These are phyloP conservation scores for Carduelis carduelis DNA, from an alignment of 2,797 vertebrate genomes.

Conservation along the genomic window DNA sequence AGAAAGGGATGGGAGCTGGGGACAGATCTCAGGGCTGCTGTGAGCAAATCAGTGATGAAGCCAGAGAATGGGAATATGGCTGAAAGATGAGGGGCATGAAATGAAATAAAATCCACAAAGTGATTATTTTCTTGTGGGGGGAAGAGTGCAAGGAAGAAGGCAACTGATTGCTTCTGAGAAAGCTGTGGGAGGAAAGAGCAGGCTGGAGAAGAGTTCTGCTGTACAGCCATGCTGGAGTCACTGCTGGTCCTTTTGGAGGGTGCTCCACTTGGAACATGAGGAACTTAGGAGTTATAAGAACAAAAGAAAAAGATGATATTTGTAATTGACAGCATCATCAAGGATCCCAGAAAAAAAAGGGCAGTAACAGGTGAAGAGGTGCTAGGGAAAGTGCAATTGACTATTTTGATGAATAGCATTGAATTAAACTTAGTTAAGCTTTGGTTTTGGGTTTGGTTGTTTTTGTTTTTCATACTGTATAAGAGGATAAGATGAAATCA, in stretches of 20 bases:
- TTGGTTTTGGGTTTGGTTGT: background rate
- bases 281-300: background rate
- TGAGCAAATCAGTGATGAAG: background rate
- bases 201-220: background rate
- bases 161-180: background rate
- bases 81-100: background rate
- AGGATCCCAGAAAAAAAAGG: background rate
- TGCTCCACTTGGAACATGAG: background rate
- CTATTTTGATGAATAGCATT: background rate
- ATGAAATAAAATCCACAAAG: background rate
- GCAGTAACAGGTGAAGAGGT: background rate
- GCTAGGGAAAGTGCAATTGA: background rate
- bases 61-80: background rate
- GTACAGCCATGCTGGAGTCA: background rate
- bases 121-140: accelerated
- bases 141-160: background rate
- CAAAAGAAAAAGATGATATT: background rate
- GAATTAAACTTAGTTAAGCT: background rate
- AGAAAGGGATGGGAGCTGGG: background rate
- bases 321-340: background rate
- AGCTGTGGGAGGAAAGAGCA: background rate
- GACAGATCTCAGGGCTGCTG: background rate
- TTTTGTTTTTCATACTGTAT: background rate
- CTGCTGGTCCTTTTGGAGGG: background rate
- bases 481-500: background rate